Base-by-base conservation (phyloP, 1,140 invertebrate genomes). In the Pinna nobilis region DNA sequence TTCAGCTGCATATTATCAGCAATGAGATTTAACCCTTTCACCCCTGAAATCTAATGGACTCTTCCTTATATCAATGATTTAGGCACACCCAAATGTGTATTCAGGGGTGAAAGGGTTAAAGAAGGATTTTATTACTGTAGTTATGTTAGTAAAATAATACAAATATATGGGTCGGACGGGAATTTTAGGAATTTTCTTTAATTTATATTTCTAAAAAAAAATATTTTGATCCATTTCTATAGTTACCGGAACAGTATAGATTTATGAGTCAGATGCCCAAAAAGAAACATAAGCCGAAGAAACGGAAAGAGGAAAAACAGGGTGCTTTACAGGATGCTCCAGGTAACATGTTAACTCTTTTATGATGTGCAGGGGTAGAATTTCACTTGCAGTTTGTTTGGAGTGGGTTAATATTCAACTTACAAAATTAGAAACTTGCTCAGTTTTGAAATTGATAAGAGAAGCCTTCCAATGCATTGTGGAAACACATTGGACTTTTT, bases 171-270 rank as follows among this genome's bases (percentile, higher is more conserved):
- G n/a, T n/a, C n/a, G n/a, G n/a, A n/a, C n/a, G n/a, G n/a, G n/a
- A n/a, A n/a, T n/a, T n/a, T n/a, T n/a, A n/a, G n/a, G n/a, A n/a
- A n/a, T n/a, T n/a, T n/a, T n/a, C n/a, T n/a, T n/a, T n/a, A n/a
- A n/a, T n/a, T 15, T 32, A 15, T 7, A 32, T 59, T 37, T 60
- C 30, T 66, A 11, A 20, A 28, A 25, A 30, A 53, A 53, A 53
- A 25, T 18, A 15, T 25, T 28, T n/a, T 25, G 33, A 23, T 23
- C 23, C 32, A 25, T 79, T 83, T 83, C 72, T 79, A 44, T 83
- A 95, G 94, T 90, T 99, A 72, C 97, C 97, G 28, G 97, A 98
- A 89, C 97, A 98, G 86, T 98, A 98, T 91, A 92, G 97, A 70
- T 95, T 96, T 86, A 94, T 97, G 80, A 97, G 95, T 90, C 94